Evolutionary conservation across 2,888 invertebrate genomes (phyloP).

Genomic region (Morpho deidamia): DNA sequence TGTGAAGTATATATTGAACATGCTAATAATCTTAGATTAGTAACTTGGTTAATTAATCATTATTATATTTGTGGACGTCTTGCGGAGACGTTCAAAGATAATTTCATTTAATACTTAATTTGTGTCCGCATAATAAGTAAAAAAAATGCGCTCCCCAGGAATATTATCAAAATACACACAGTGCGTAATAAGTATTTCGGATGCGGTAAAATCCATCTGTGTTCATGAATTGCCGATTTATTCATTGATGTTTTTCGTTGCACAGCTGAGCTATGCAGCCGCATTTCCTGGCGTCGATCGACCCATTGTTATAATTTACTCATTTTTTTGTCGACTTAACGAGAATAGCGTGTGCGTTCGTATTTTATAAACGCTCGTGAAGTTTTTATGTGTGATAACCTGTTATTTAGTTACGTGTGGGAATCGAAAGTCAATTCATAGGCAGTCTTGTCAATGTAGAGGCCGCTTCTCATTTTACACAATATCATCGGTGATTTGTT

Average conservation of each 20-base stretch:
- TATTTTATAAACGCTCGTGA: constrained; percentile 27
- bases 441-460: constrained; percentile 12
- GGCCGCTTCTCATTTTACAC: constrained; percentile 12
- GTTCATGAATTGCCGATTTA: constrained; percentile 22
- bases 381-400: constrained; percentile 35
- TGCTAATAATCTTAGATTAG: too few species aligned
- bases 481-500: constrained; percentile 5
- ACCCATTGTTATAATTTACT: constrained; percentile 56
- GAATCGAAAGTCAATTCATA: constrained; percentile 30
- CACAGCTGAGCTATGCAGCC: constrained; percentile 26
- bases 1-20: too few species aligned
- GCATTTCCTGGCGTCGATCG: constrained; percentile 62
- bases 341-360: constrained; percentile 33
- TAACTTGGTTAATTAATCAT: too few species aligned
- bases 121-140: too few species aligned
- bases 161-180: not conserved
- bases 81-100: too few species aligned
- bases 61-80: too few species aligned
- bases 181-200: not conserved
- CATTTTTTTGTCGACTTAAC: constrained; percentile 47
- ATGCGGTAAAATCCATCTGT: constrained; percentile 20
- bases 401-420: constrained; percentile 31
- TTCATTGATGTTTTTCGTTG: constrained; percentile 15
- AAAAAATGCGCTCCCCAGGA: not conserved
- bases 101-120: too few species aligned